Evolutionary conservation across 2,113 vertebrate species (phyloP), one percentile per base, ranked within the genome.

Genomic region (Oenanthe melanoleuca): DNA sequence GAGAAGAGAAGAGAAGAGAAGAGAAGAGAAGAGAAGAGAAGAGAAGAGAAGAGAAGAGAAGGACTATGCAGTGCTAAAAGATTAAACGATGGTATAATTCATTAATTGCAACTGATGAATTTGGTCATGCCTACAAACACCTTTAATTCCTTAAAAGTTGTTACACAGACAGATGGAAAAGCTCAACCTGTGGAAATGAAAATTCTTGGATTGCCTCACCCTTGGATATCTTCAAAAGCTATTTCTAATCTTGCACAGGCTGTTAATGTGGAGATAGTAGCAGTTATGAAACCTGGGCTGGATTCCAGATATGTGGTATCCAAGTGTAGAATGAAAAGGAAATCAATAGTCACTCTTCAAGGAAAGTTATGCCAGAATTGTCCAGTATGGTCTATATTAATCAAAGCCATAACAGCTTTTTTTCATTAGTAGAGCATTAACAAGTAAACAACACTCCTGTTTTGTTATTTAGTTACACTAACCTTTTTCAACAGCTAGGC

Each of bases 391-490:
- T 29, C 69, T 65, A 66, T 75, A 96, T 97, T 95, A 96, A 94
- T 96, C 92, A 96, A 95, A 96, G 45, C 72, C 10, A 4, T 96
- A 96, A 94, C 96, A 96, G 95, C 92, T 95, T 96, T 95, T 85
- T 96, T 93, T 96, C 96, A 97, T 97, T 96, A 94, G 88, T 81
- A 69, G 95, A 92, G 88, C 89, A 94, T 94, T 96, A 96, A 96
- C 91, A 91, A 96, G 95, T 97, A 97, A 97, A 96, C 93, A 97
- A 96, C 95, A 96, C 96, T 96, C 93, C 92, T 96, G 88, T 97
- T 95, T 95, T 95, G 90, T 96, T 97, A 95, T 96, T 96, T 95
- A 93, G 88, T 91, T 96, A 61, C 34, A 56, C 65, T 94, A 94
- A 96, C 93, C 86, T 96, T 96, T 97, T 94, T 93, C 82, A 86